phyloP scores from a whole-genome alignment of 2,113 vertebrate species.

The Vimba vimba region DNA sequence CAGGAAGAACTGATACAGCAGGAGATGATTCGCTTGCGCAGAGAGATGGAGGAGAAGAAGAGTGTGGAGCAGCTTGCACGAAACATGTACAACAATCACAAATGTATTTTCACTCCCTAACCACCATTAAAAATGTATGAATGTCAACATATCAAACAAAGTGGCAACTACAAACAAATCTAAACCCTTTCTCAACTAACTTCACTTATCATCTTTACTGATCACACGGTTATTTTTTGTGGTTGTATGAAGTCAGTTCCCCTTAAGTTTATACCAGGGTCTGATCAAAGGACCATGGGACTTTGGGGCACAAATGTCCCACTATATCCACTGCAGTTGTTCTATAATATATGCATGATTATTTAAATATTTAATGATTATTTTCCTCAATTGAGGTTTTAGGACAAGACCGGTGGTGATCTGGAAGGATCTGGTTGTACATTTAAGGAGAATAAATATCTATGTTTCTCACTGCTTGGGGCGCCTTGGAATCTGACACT shows the following conservation, averaged over 20 bases:
- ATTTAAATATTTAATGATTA: not conserved
- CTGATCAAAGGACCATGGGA: not conserved
- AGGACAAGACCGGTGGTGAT: not conserved
- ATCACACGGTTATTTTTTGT: not conserved
- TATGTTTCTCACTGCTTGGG: not conserved
- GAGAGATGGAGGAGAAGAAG: constrained; percentile 82
- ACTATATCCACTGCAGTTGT: not conserved
- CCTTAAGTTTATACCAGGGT: not conserved
- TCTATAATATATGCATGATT: not conserved
- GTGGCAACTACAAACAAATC: not conserved
- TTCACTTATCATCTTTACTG: not conserved
- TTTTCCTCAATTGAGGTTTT: not conserved
- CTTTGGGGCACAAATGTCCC: not conserved
- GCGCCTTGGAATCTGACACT: no score
- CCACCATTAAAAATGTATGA: not conserved
- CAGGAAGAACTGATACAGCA: constrained; percentile 84
- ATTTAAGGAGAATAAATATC: not conserved
- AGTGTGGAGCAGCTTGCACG: constrained; percentile 69
- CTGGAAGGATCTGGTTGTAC: not conserved
- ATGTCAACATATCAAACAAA: constrained; percentile 1
- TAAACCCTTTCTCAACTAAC: not conserved
- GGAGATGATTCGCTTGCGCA: constrained; percentile 86
- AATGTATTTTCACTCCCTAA: not conserved
- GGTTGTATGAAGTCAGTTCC: not conserved
- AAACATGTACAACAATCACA: constrained; percentile 75